phyloP scores from a whole-genome alignment of 2,113 vertebrate genomes.

The Vulpes vulpes region DNA sequence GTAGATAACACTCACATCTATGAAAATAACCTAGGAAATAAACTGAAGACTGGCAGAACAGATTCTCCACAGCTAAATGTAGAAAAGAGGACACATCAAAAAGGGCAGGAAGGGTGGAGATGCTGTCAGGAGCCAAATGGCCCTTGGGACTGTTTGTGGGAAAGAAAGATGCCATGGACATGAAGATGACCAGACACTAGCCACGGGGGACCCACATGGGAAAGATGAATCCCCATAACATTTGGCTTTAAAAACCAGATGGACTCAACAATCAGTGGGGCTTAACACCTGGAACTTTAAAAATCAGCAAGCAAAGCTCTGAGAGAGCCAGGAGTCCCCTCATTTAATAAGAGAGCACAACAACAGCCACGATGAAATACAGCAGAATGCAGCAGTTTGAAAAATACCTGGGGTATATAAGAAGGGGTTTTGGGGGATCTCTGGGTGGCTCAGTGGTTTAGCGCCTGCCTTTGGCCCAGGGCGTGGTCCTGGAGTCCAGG shows the following conservation, averaged over 20 bases:
- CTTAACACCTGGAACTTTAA: neutral
- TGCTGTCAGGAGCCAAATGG: neutral
- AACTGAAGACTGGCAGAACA: neutral
- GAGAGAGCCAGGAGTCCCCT: neutral
- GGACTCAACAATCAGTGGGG: neutral
- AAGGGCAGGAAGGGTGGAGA: neutral
- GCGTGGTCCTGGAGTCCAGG: too few species aligned
- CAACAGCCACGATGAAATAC: neutral
- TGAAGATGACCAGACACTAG: neutral
- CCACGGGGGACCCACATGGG: neutral
- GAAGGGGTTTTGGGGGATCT: neutral
- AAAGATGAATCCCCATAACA: neutral
- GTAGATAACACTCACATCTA: neutral
- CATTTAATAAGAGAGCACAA: neutral
- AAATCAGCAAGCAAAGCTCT: neutral
- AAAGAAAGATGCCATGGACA: neutral
- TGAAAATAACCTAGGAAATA: neutral
- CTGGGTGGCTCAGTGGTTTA: too few species aligned
- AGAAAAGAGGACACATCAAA: neutral
- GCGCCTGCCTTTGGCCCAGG: too few species aligned
- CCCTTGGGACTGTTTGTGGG: neutral
- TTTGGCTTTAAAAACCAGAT: neutral
- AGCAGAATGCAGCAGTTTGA: neutral
- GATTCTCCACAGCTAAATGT: neutral
- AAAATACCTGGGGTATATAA: neutral